Base-by-base conservation (phyloP, 1,140 invertebrate species). In the Zaprionus camerounensis region DNA sequence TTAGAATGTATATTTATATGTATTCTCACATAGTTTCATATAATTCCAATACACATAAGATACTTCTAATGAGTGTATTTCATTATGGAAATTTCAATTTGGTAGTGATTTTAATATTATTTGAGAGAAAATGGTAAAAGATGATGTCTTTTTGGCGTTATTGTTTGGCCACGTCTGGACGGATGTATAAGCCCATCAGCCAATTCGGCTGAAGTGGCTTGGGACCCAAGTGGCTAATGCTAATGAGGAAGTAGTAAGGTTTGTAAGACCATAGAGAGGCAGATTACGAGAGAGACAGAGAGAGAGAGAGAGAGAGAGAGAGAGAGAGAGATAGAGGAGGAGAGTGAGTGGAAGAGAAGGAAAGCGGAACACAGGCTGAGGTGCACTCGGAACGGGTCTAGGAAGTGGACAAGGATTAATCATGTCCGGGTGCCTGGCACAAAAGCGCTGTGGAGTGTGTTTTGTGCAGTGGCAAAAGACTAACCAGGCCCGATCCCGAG, bases 181-280 rank as follows among this genome's bases (percentile, higher is more conserved):
- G 6, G 41, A 53, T 34, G 59, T 34, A 41, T 84, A 86, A 85
- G 71, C 78, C 81, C 53, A 81, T 83, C 65, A 70, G 70, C 20
- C 77, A 63, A 76, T 83, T 80, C 71, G 41, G 28, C 5, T 69
- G 58, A 81, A 81, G 46, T 51, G 20, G 17, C 46, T 22, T 7
- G 41, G 78, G 26, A 71, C 24, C 41, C 76, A 56, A 76, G 36
- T 71, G 64, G 17, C 53, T 34, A 34, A 57, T 74, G 72, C 77
- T 88, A 88, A 87, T 83, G 83, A 87, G 78, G 84, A 87, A 88
- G 84, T 83, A 88, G 78, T 87, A 46, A 9, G 41, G 41, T 46
- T 46, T 46, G 41, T 46, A 17, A 17, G 41, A 2, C 41, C 36
- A 38, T 38, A 38, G 36, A 38, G 28, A 7, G 31, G 3, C 31